These are phyloP conservation scores for Melieria crassipennis DNA, from an alignment of 2,888 invertebrate genomes.

Conservation along the genomic window DNA sequence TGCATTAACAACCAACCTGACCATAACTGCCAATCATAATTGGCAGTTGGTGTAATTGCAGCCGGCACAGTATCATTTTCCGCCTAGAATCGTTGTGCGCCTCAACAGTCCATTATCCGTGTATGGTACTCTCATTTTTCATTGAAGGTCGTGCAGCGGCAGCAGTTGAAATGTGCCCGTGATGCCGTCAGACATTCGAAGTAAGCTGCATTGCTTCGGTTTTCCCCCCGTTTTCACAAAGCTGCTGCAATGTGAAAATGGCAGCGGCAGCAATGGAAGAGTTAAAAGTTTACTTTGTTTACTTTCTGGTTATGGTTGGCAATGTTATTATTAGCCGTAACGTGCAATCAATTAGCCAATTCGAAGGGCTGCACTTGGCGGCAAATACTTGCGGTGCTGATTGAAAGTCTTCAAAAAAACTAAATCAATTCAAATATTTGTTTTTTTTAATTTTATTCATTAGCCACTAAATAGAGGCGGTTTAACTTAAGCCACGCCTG, in stretches of 20 bases:
- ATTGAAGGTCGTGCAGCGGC: constrained; percentile 26
- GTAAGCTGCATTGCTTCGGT: background rate
- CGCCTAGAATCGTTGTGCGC: constrained; percentile 14
- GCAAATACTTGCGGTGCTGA: background rate
- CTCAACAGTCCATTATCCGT: constrained; percentile 19
- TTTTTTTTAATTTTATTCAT: too few relatives aligned
- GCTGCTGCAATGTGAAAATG: background rate
- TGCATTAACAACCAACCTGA: background rate
- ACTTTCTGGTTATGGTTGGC: constrained; percentile 1
- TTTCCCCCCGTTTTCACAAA: too few relatives aligned
- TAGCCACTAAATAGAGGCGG: too few relatives aligned
- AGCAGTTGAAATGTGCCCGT: background rate
- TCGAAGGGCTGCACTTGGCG: background rate
- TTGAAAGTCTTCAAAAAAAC: background rate
- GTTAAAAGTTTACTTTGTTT: constrained; percentile 7
- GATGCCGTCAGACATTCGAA: constrained; percentile 1
- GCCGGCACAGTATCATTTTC: constrained; percentile 11
- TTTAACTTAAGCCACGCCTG: too few relatives aligned
- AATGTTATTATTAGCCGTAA: constrained; percentile 3
- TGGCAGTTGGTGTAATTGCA: constrained; percentile 18
- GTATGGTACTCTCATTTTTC: constrained; percentile 24
- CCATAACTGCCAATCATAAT: constrained; percentile 27
- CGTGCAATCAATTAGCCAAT: constrained; percentile 25
- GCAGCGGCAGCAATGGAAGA: background rate
- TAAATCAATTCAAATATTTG: too few relatives aligned